A percentile compares a stretch with the other conserved stretches of the same genome.
Evolutionary conservation across 1,140 invertebrate genomes (phyloP).

Genomic region (Apis mellifera): DNA sequence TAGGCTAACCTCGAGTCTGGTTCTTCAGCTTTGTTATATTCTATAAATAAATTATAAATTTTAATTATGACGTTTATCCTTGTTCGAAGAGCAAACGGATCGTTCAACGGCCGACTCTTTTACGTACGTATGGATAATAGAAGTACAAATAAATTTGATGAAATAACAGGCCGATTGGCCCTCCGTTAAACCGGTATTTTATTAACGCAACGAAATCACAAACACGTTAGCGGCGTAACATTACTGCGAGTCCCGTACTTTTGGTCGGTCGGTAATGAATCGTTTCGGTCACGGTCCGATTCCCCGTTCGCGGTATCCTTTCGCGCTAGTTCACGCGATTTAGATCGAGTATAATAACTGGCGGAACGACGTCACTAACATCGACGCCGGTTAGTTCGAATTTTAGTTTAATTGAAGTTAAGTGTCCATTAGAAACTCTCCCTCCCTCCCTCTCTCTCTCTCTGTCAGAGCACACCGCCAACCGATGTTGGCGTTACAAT

Average conservation of each 20-base stretch:
- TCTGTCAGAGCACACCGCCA: conserved; percentile 10
- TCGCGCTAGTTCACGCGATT: conserved; percentile 33
- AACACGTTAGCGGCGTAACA: neutral
- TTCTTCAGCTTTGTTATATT: too few species aligned
- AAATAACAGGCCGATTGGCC: too few species aligned
- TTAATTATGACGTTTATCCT: too few species aligned
- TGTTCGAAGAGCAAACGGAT: too few species aligned
- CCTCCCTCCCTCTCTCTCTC: neutral
- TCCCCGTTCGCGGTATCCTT: conserved; percentile 26
- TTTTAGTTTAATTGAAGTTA: conserved; percentile 61
- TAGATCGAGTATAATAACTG: conserved; percentile 35
- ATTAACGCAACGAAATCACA: too few species aligned
- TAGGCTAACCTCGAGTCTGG: too few species aligned
- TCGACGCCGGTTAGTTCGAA: conserved; percentile 33
- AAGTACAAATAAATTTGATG: too few species aligned
- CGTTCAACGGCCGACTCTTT: too few species aligned
- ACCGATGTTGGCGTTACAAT: conserved; percentile 31
- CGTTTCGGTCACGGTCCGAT: conserved; percentile 20
- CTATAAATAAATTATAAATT: too few species aligned
- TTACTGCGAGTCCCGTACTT: neutral
- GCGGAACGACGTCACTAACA: conserved; percentile 15
- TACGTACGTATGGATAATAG: too few species aligned
- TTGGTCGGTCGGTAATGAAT: conserved; percentile 26
- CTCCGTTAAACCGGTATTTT: neutral
- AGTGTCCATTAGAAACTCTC: conserved; percentile 53